phyloP scores from a whole-genome alignment of 2,888 invertebrate genomes.

The Sinohyriopsis cumingii region DNA sequence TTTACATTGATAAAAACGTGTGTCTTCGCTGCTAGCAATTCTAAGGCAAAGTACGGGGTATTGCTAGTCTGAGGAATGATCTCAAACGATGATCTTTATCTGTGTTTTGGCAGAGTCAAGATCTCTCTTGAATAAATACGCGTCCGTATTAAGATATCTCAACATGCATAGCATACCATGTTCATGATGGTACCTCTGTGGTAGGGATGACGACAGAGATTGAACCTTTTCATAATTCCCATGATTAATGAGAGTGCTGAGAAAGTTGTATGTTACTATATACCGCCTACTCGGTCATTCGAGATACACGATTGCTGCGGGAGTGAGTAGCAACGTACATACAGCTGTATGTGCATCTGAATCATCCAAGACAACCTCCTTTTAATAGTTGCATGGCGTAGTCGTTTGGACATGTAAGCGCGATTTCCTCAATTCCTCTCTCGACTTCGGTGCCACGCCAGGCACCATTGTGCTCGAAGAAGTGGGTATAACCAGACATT shows the following conservation, averaged over 20 bases:
- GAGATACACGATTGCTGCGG: neutral
- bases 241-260: slow-evolving; percentile 11
- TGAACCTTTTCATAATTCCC: slow-evolving; percentile 7
- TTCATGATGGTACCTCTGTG: neutral
- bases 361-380: neutral
- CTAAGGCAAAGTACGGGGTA: slow-evolving; percentile 11
- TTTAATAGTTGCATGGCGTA: slow-evolving; percentile 2
- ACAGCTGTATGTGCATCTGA: no score
- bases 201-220: neutral
- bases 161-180: slow-evolving; percentile 6
- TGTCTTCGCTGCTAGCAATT: slow-evolving; percentile 9
- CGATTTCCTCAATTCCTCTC: neutral
- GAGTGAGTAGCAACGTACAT: neutral
- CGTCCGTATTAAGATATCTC: slow-evolving; percentile 5
- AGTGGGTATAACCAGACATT: no score
- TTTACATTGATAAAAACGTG: slow-evolving; percentile 10
- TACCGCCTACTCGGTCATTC: neutral
- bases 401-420: neutral
- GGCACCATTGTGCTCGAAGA: neutral
- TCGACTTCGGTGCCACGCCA: no score
- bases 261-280: slow-evolving; percentile 13
- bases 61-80: slow-evolving; percentile 8
- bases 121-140: slow-evolving; percentile 6
- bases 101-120: slow-evolving; percentile 8
- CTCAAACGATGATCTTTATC: slow-evolving; percentile 1